phyloP scores from a whole-genome alignment of 2,797 vertebrate species.

The Antennarius maculatus region DNA sequence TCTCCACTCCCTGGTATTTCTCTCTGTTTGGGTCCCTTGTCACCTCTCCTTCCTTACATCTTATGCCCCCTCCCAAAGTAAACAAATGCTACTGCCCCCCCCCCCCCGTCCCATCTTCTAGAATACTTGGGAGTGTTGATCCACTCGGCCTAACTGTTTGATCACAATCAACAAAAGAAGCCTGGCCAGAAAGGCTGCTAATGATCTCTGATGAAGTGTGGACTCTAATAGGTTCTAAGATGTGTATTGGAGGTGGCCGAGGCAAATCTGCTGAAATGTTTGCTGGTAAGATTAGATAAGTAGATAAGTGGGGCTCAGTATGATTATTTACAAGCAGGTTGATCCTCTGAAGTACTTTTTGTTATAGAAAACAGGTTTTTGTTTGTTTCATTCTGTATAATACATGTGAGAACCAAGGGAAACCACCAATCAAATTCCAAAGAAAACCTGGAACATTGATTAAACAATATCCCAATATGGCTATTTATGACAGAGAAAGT shows the following conservation, averaged over 20 bases:
- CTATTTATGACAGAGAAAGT: background rate
- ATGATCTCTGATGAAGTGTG: conserved; percentile 55
- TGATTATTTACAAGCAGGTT: conserved; percentile 32
- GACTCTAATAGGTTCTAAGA: conserved; percentile 25
- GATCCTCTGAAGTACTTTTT: conserved; percentile 9
- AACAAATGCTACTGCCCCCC: conserved; percentile 67
- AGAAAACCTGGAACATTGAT: too few relatives aligned
- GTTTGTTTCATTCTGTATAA: background rate
- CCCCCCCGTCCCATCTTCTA: conserved; percentile 25
- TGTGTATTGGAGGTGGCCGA: conserved; percentile 62
- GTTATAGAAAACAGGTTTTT: conserved; percentile 5
- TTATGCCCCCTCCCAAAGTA: conserved; percentile 48
- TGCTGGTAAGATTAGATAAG: conserved; percentile 27
- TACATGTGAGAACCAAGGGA: background rate
- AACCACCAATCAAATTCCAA: too few relatives aligned
- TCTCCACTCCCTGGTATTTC: conserved; percentile 36
- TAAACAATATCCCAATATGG: background rate
- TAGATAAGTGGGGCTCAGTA: conserved; percentile 7
- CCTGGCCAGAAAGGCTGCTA: conserved; percentile 43
- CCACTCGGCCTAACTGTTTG: conserved; percentile 46
- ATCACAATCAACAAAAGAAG: conserved; percentile 70
- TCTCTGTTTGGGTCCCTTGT: conserved; percentile 54
- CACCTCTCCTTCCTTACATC: conserved; percentile 74
- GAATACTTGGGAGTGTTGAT: conserved; percentile 26
- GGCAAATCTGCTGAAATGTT: conserved; percentile 49